Percentiles rank a stretch among this genome's conserved stretches.
Conservation (phyloP, 2,888 invertebrate species). For the Elegia similella region DNA sequence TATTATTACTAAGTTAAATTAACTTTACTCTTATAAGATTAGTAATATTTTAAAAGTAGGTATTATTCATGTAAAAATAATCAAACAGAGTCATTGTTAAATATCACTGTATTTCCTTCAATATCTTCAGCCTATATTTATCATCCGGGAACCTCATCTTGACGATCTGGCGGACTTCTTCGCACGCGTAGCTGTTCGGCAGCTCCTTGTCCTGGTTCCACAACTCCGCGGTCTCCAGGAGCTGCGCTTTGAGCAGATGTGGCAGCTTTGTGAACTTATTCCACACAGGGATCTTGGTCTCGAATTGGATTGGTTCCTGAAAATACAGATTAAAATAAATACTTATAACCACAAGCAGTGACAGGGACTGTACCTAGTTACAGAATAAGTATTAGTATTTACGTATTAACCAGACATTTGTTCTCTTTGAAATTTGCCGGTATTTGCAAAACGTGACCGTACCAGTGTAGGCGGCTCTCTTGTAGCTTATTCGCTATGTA, state of each 20-base stretch:
- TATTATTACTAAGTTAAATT: no score
- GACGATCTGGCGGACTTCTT: conserved; percentile 68
- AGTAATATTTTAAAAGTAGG: no score
- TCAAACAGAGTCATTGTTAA: not conserved
- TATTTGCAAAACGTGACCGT: no score
- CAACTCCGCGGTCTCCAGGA: conserved; percentile 58
- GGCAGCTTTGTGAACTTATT: conserved; percentile 61
- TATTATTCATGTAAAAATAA: no score
- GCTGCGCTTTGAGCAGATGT: conserved; percentile 57
- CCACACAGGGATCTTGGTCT: conserved; percentile 59
- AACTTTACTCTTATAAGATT: no score
- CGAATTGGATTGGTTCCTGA: conserved; percentile 55
- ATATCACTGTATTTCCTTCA: conserved; percentile 71
- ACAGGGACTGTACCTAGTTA: no score
- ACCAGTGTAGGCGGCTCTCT: no score
- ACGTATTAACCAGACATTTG: no score
- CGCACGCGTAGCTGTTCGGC: conserved; percentile 55
- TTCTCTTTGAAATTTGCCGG: no score
- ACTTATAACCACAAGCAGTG: no score
- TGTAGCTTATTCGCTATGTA: no score
- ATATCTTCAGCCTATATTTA: conserved; percentile 62
- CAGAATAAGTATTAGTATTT: no score
- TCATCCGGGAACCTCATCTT: conserved; percentile 73
- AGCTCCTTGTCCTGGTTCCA: conserved; percentile 53
- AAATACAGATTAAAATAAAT: conserved; percentile 20